Evolutionary conservation across 2,113 vertebrate species (phyloP), one percentile per base, ranked within the genome.

Genomic region (Pao palembangensis): DNA sequence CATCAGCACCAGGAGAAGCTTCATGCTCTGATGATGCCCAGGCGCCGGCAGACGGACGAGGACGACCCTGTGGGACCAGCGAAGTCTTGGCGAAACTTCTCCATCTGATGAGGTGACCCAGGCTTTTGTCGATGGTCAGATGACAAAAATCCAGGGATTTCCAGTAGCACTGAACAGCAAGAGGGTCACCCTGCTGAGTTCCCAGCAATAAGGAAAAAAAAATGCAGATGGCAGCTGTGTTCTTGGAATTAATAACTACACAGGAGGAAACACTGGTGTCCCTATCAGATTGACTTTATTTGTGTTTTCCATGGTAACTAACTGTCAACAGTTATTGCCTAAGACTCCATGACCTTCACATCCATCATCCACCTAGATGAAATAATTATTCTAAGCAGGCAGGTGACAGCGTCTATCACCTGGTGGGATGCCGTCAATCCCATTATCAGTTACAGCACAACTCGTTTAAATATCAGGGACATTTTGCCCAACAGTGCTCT

Each of bases 261-360:
- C 23, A 50, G 57, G 20, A 74, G 47, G 43, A 62, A 51, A 62
- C 48, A 10, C 7, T 58, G 67, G 52, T 76, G 60, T 70, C 71
- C 58, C 69, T 76, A 82, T 76, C 81, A 80, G 72, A 65, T 76
- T 72, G 69, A 80, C 71, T 87, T 87, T 88, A 86, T 85, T 87
- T 73, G 67, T 74, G 62, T 73, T 73, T 64, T 76, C 68, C 75
- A 80, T 57, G 65, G 74, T 76, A 80, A 80, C 81, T 56, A 69
- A 78, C 76, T 72, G 62, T 71, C 79, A 76, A 71, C 56, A 48
- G 61, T 77, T 77, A 71, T 67, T 67, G 66, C 69, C 74, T 67
- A 53, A 62, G 58, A 58, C 75, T 69, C 47, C 64, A 68, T 75
- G 71, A 73, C 65, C 58, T 51, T 55, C 71, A 41, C 51, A 25